Conservation (phyloP, 2,797 vertebrate genomes). For the Gymnodraco acuticeps region DNA sequence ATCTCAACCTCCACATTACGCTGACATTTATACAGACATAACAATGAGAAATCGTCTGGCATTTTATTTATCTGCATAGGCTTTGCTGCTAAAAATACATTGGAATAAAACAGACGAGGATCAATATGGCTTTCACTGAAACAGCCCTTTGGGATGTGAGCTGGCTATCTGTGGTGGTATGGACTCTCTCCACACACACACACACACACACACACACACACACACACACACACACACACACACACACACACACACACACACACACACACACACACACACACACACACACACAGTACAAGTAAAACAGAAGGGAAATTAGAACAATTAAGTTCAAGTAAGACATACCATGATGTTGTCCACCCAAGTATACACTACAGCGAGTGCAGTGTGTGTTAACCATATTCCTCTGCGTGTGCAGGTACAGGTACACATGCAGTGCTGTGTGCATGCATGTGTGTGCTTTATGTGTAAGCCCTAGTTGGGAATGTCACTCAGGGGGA, state of each 20-base stretch:
- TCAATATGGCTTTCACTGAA: slow-evolving; percentile 31
- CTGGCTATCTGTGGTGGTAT: slow-evolving; percentile 2
- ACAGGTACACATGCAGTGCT: slow-evolving; percentile 31
- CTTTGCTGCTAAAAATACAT: slow-evolving; percentile 33
- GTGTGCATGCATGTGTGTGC: not conserved
- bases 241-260: too few species aligned
- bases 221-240: too few species aligned
- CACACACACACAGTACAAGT: not conserved
- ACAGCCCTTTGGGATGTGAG: slow-evolving; percentile 2
- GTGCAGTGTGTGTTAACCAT: not conserved
- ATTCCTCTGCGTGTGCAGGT: not conserved
- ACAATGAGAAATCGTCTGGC: slow-evolving; percentile 33
- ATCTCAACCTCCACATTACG: slow-evolving; percentile 11
- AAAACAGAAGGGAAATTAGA: not conserved
- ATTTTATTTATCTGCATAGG: slow-evolving; percentile 17
- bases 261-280: too few species aligned
- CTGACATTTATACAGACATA: slow-evolving; percentile 49
- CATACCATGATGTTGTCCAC: not conserved
- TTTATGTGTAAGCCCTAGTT: slow-evolving; percentile 27
- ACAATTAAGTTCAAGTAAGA: slow-evolving; percentile 1
- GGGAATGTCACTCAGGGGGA: slow-evolving; percentile 77
- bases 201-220: too few species aligned
- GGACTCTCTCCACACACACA: not conserved
- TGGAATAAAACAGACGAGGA: slow-evolving; percentile 25
- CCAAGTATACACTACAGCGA: not conserved